Base-by-base conservation (phyloP, 2,888 invertebrate genomes). In the Arrhopalites spinosus region DNA sequence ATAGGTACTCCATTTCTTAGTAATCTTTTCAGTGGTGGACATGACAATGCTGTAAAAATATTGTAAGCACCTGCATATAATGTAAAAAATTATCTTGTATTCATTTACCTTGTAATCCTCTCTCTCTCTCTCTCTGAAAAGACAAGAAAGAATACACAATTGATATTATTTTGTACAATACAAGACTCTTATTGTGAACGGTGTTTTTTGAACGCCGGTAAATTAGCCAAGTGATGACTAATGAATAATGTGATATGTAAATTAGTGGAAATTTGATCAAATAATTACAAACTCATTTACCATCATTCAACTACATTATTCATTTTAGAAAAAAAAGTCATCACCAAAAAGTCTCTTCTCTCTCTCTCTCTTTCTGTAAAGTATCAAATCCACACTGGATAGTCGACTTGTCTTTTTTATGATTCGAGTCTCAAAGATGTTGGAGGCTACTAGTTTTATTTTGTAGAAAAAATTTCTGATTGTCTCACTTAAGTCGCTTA, bases 191-290 rank as follows among this genome's bases (percentile, higher is more conserved):
- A 17, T 1, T n/a, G n/a, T 47, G 47, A 47, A n/a, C 13, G 47
- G n/a, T 13, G 23, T 45, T 8, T 45, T 13, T 67, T 15, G 64
- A 43, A 30, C 17, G 67, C 45, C 45, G 45, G 45, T 67, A 67
- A 67, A 67, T 67, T 67, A 67, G 45, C 25, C 67, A 29, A 67
- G 45, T 67, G 67, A 67, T 67, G 67, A 67, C 67, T 67, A 67
- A 67, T 67, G 67, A 67, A 67, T 67, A 67, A 67, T 67, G 45
- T 45, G 67, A 45, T 67, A 67, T 67, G 67, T 67, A 67, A 36
- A 66, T 66, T 29, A 36, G 13, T n/a, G 7, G 64, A 36, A 66
- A 67, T 67, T 45, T 45, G 67, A 67, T 67, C 67, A 67, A 67
- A 67, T 45, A 67, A 67, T 67, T 67, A 67, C 67, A 67, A 5